Percentiles rank a stretch among this genome's conserved stretches.
Conservation (phyloP, 2,113 vertebrate species). For the Coptodon rendalli region DNA sequence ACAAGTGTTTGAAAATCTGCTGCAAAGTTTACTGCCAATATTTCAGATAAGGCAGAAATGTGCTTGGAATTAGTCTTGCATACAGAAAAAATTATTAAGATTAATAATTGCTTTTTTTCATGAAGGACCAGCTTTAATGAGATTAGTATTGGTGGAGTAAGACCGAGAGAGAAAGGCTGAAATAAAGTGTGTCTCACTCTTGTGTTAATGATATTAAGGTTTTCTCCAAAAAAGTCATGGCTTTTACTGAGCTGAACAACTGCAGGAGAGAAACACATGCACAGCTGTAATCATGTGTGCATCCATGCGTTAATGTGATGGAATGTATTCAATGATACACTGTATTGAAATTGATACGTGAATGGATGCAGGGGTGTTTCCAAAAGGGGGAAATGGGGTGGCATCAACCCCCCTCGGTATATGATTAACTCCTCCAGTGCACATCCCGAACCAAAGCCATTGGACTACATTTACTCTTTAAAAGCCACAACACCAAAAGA, state of each 20-base stretch:
- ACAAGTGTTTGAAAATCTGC: neutral
- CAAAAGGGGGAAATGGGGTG: neutral
- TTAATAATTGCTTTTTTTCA: neutral
- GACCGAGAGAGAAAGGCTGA: neutral
- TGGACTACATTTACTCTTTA: neutral
- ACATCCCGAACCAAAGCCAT: neutral
- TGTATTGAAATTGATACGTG: neutral
- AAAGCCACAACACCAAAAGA: neutral
- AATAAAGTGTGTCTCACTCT: neutral
- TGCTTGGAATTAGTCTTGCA: neutral
- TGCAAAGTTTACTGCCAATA: neutral
- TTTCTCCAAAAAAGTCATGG: neutral
- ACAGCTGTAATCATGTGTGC: neutral
- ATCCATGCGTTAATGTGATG: neutral
- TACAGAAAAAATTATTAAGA: neutral
- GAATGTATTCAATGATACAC: neutral
- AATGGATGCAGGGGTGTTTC: neutral
- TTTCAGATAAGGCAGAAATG: neutral
- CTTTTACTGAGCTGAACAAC: neutral
- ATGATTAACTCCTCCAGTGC: neutral
- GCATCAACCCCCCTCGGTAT: neutral
- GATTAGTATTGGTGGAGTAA: neutral
- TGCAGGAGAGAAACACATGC: neutral
- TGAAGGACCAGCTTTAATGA: neutral
- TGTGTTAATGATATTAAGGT: neutral